Percentiles rank a stretch among this genome's conserved stretches.
Conservation (phyloP, 2,888 invertebrate genomes). For the Trypoxylon attenuatum region DNA sequence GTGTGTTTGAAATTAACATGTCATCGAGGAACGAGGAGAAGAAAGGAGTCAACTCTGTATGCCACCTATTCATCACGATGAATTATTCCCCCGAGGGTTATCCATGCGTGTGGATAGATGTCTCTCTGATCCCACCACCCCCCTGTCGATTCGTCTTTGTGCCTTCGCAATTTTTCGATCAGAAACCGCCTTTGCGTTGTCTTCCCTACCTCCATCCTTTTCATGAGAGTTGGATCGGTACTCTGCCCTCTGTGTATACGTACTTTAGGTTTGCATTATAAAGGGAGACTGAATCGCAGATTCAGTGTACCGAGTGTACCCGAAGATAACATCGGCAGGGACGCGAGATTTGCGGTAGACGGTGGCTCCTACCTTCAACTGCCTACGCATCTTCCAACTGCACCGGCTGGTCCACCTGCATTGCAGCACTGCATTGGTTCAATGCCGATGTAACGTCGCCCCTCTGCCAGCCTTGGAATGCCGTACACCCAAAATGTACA, state of each 20-base stretch:
- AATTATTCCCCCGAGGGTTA: slow-evolving; percentile 29
- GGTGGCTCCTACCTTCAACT: slow-evolving; percentile 37
- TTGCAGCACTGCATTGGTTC: slow-evolving; percentile 46
- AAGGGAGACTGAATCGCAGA: slow-evolving; percentile 30
- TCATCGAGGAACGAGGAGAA: slow-evolving; percentile 14
- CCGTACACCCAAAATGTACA: slow-evolving; percentile 24
- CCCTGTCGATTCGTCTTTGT: slow-evolving; percentile 10
- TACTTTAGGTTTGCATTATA: too few species aligned
- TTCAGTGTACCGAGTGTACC: slow-evolving; percentile 25
- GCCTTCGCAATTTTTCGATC: background rate
- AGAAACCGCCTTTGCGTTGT: slow-evolving; percentile 12
- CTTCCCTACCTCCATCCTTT: slow-evolving; percentile 31
- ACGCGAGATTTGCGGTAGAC: slow-evolving; percentile 45
- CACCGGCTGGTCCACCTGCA: slow-evolving; percentile 46
- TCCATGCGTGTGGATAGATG: too few species aligned
- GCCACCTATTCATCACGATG: slow-evolving; percentile 24
- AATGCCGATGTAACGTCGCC: slow-evolving; percentile 39
- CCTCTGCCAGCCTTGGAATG: slow-evolving; percentile 33
- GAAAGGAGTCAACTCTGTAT: background rate
- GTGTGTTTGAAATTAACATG: slow-evolving; percentile 15
- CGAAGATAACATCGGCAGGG: slow-evolving; percentile 41
- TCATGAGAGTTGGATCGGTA: slow-evolving; percentile 25
- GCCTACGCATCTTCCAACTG: slow-evolving; percentile 44
- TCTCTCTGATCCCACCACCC: background rate
- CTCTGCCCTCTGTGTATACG: too few species aligned